These are phyloP conservation scores for Ictidomys tridecemlineatus DNA, from an alignment of 2,113 vertebrate species.

Conservation along the genomic window DNA sequence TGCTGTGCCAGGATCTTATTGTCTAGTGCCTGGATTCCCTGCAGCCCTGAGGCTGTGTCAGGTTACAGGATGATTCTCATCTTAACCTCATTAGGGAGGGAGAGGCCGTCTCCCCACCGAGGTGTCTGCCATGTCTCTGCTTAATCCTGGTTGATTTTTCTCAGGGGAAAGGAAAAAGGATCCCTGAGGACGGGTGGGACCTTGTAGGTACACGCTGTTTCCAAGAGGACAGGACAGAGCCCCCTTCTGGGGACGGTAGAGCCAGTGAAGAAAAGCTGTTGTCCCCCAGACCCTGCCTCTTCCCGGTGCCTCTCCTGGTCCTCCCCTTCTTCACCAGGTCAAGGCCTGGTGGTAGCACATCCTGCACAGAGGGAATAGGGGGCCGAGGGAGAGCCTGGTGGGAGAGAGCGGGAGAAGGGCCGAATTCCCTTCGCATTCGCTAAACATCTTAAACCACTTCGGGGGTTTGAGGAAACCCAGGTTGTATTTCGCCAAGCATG, in stretches of 20 bases:
- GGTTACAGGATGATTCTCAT: not conserved
- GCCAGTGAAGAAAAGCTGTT: accelerated
- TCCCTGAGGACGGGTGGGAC: too few species aligned
- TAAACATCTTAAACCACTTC: slow-evolving; percentile 76
- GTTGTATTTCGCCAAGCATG: slow-evolving; percentile 69
- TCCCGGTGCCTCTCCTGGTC: accelerated
- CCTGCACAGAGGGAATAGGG: not conserved
- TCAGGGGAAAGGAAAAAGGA: not conserved
- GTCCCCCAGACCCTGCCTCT: accelerated
- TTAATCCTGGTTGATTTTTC: not conserved
- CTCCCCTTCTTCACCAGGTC: not conserved
- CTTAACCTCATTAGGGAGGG: accelerated
- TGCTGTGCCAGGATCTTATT: accelerated
- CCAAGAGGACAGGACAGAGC: not conserved
- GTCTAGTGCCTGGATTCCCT: not conserved
- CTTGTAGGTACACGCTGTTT: not conserved
- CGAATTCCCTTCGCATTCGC: slow-evolving; percentile 5
- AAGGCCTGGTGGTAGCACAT: not conserved
- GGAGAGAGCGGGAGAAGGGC: not conserved
- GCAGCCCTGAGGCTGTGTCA: not conserved
- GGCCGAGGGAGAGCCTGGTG: not conserved
- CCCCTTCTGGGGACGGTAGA: accelerated
- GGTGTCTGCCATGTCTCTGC: not conserved
- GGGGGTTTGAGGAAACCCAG: slow-evolving; percentile 65
- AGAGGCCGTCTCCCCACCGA: accelerated